A percentile compares a stretch with the other conserved stretches of the same genome.
Conservation (phyloP, 2,113 vertebrate species). For the Dipodomys merriami region DNA sequence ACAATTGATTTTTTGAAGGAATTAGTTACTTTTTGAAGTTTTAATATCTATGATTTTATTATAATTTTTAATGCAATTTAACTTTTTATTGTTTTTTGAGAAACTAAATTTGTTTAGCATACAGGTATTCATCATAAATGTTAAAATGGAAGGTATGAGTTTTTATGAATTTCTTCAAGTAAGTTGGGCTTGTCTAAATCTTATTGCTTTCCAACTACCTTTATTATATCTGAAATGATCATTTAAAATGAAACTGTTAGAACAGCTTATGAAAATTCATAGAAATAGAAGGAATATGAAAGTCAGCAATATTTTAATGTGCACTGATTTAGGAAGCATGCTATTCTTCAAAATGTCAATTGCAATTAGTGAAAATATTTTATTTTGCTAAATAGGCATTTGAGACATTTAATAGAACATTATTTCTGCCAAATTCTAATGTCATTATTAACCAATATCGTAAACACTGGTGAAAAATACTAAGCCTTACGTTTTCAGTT, state of each 20-base stretch:
- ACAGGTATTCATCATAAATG: not conserved
- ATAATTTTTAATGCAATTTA: not conserved
- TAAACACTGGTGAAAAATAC: slow-evolving; percentile 13
- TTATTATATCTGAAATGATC: slow-evolving; percentile 9
- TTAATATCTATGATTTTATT: not conserved
- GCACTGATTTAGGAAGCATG: slow-evolving; percentile 40
- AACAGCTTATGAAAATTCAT: slow-evolving; percentile 49
- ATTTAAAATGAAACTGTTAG: not conserved
- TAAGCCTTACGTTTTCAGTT: not conserved
- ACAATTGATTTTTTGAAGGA: not conserved
- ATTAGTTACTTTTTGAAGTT: not conserved
- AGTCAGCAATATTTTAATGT: slow-evolving; percentile 39
- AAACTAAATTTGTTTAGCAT: not conserved
- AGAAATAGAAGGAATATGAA: not conserved
- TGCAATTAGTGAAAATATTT: not conserved
- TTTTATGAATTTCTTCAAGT: not conserved
- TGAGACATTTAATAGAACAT: not conserved
- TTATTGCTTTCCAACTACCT: not conserved
- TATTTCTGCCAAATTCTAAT: not conserved
- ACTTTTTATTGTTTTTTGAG: not conserved
- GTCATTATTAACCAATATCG: not conserved
- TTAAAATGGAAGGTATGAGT: not conserved
- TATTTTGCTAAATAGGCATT: not conserved
- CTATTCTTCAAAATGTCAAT: slow-evolving; percentile 49
- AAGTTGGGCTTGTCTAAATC: not conserved